These are phyloP conservation scores for Varecia variegata DNA, from an alignment of 2,797 vertebrate species.

Conservation along the genomic window DNA sequence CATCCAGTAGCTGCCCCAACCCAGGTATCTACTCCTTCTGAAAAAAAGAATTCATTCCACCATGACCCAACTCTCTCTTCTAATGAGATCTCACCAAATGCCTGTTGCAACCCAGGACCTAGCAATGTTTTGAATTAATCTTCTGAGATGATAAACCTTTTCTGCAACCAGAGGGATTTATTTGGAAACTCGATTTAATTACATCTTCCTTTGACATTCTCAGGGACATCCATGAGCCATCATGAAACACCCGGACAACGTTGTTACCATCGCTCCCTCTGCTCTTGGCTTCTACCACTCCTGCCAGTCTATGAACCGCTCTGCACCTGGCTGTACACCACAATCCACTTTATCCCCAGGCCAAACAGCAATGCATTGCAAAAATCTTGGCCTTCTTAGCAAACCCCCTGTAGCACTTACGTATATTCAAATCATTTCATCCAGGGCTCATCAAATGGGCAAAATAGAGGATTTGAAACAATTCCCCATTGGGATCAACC, in stretches of 20 bases:
- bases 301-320: constrained; percentile 20
- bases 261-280: background rate
- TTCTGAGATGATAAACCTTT: background rate
- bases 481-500: background rate
- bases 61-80: background rate
- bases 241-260: background rate
- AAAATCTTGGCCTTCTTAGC: constrained; percentile 60
- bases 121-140: fast-evolving
- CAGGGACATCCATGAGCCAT: background rate
- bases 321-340: constrained; percentile 42
- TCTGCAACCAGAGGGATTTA: background rate
- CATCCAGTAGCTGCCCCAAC: background rate
- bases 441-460: constrained; percentile 7
- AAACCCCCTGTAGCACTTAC: constrained; percentile 50
- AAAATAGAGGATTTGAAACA: background rate
- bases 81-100: background rate
- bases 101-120: fast-evolving
- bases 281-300: background rate
- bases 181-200: background rate
- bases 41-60: background rate
- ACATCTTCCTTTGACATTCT: background rate
- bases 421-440: constrained; percentile 45
- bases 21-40: background rate
- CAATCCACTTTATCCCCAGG: background rate
- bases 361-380: constrained; percentile 49